A percentile compares a stretch with the other conserved stretches of the same genome.
Conservation (phyloP, 2,113 vertebrate species). For the Caretta caretta region DNA sequence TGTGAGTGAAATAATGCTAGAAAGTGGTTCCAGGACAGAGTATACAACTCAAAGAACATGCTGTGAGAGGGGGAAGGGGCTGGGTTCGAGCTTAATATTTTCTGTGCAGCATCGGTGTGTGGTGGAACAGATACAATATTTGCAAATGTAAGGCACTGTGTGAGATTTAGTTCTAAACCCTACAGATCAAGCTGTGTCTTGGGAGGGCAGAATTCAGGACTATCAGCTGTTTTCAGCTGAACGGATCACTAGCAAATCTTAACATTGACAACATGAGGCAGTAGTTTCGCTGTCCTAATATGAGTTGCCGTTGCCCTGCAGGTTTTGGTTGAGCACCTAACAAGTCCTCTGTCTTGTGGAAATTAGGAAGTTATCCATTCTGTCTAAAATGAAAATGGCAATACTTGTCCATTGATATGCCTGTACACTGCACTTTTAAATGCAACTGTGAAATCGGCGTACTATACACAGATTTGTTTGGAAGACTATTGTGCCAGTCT, state of each 20-base stretch:
- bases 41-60: rapidly evolving
- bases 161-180: neutral
- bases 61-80: rapidly evolving
- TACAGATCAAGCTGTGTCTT: neutral
- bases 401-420: conserved; percentile 20
- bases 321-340: neutral
- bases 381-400: conserved; percentile 35
- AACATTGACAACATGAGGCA: neutral
- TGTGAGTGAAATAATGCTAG: neutral
- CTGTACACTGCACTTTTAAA: conserved; percentile 24
- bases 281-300: conserved; percentile 13
- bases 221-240: neutral
- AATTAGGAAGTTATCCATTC: conserved; percentile 22
- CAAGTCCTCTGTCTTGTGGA: conserved; percentile 8
- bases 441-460: neutral
- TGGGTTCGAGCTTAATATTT: neutral
- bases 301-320: neutral
- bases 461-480: neutral
- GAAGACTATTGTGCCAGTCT: neutral
- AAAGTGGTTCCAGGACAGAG: neutral
- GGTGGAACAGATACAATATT: neutral
- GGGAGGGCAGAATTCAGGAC: neutral
- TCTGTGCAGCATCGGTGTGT: rapidly evolving
- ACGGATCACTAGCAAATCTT: neutral
- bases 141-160: neutral